Conservation (phyloP, 2,888 invertebrate genomes). For the Mongoloraphidia duomilia region DNA sequence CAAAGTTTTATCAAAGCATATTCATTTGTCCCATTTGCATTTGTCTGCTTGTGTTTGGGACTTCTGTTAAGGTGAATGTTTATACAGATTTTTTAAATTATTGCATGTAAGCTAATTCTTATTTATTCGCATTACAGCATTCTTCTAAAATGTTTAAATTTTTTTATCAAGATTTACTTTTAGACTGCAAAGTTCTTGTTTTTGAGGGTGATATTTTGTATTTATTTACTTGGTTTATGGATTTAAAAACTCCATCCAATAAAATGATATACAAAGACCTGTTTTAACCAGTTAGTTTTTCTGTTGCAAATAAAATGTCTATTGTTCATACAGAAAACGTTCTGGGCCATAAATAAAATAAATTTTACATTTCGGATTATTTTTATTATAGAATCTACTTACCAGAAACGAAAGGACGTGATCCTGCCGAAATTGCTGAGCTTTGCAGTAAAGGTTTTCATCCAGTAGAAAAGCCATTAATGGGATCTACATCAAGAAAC, state of each 20-base stretch:
- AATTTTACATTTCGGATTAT: constrained; percentile 4
- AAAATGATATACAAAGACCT: no score
- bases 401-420: constrained; percentile 60
- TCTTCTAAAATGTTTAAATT: no score
- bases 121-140: no score
- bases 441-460: constrained; percentile 45
- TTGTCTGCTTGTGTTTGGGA: constrained; percentile 36
- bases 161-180: no score
- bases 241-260: no score
- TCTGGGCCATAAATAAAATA: constrained; percentile 3
- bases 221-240: no score
- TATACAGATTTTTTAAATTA: neutral
- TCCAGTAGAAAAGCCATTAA: constrained; percentile 11
- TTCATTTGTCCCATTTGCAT: constrained; percentile 62
- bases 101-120: neutral
- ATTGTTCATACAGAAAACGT: neutral
- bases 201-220: no score
- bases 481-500: no score
- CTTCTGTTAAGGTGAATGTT: constrained; percentile 32
- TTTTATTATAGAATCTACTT: constrained; percentile 41
- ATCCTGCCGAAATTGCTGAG: constrained; percentile 46
- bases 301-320: no score
- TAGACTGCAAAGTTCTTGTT: no score
- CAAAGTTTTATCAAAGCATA: constrained; percentile 48
- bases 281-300: no score